Percentiles rank a stretch among this genome's conserved stretches.
phyloP scores from a whole-genome alignment of 2,113 vertebrate species.

The Galbula dea region DNA sequence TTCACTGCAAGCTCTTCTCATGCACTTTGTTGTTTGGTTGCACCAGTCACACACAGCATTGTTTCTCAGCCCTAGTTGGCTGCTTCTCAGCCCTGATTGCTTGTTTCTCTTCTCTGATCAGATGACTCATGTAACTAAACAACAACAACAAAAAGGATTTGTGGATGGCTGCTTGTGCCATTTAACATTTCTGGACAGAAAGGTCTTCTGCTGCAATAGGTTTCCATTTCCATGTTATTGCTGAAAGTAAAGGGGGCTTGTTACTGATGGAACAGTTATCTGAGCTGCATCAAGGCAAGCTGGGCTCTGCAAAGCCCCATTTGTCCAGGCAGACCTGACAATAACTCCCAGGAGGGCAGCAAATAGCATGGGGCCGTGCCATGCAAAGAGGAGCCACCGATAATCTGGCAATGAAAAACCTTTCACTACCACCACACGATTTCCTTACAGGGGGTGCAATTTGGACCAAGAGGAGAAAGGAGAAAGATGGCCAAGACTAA shows the following conservation, averaged over 20 bases:
- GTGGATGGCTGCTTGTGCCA: slow-evolving; percentile 2
- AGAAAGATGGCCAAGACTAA: not conserved
- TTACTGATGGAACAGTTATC: not conserved
- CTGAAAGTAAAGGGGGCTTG: not conserved
- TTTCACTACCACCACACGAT: rapidly evolving
- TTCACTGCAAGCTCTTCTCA: not conserved
- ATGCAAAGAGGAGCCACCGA: not conserved
- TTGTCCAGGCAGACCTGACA: not conserved
- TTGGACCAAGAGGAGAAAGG: not conserved
- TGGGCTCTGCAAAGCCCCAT: not conserved
- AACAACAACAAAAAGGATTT: not conserved
- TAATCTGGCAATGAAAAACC: not conserved
- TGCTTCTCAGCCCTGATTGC: not conserved
- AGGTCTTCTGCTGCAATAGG: not conserved
- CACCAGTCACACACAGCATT: not conserved
- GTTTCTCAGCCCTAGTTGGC: not conserved
- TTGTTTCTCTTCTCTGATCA: not conserved
- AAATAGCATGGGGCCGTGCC: not conserved
- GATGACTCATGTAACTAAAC: not conserved
- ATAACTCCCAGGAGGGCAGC: not conserved
- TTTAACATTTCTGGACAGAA: not conserved
- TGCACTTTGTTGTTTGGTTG: not conserved
- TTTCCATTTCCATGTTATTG: not conserved
- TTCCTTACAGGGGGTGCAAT: not conserved
- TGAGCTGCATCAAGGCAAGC: not conserved